Conservation (phyloP, 2,888 invertebrate genomes). For the Neuroscelio doddi region DNA sequence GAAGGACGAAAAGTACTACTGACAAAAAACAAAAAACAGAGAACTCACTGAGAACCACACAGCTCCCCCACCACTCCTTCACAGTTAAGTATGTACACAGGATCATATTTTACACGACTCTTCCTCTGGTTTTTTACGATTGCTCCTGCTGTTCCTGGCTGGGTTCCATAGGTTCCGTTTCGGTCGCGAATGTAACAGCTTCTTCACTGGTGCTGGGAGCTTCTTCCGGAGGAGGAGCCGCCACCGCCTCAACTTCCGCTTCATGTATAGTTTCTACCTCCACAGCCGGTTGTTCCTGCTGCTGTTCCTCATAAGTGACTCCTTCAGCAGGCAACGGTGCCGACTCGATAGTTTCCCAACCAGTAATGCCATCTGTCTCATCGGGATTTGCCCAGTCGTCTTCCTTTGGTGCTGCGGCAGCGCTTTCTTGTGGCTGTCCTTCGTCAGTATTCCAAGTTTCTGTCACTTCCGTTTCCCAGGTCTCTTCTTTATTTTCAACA, state of each 20-base stretch:
- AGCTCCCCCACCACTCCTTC: conserved; percentile 55
- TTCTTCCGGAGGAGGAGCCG: too few relatives aligned
- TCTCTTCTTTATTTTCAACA: too few relatives aligned
- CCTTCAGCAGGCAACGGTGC: too few relatives aligned
- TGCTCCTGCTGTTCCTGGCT: too few relatives aligned
- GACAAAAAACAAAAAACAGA: conserved; percentile 24
- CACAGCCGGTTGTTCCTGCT: neutral
- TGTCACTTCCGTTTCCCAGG: conserved; percentile 23
- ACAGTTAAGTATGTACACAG: conserved; percentile 50
- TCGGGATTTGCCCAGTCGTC: neutral
- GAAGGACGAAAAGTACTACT: conserved; percentile 5
- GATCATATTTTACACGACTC: conserved; percentile 49
- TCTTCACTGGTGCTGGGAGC: conserved; percentile 19
- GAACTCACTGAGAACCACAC: conserved; percentile 51
- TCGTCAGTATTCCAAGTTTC: conserved; percentile 1
- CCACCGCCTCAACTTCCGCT: neutral
- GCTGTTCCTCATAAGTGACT: too few relatives aligned
- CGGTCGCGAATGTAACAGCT: conserved; percentile 8
- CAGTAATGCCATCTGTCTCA: neutral
- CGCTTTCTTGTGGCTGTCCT: neutral
- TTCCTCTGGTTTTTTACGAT: conserved; percentile 17
- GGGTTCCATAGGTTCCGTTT: too few relatives aligned
- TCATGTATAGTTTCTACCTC: conserved; percentile 8
- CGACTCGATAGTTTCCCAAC: too few relatives aligned
- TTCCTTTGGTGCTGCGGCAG: neutral